These are phyloP conservation scores for Candoia aspera DNA, from an alignment of 2,113 vertebrate species.

Conservation along the genomic window DNA sequence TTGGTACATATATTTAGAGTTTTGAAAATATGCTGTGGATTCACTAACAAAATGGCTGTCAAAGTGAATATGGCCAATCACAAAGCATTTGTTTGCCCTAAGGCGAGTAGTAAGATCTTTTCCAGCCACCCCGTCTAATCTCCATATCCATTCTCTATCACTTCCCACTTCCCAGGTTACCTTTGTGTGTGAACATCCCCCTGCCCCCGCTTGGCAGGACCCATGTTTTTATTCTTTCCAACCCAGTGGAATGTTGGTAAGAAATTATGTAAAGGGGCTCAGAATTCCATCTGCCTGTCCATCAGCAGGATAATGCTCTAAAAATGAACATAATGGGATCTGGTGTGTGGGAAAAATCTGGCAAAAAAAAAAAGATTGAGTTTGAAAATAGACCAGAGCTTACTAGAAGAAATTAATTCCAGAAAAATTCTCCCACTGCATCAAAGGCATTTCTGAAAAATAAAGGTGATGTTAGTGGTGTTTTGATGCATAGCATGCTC, in stretches of 20 bases:
- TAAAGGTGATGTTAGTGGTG: neutral
- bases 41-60: neutral
- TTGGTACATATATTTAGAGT: neutral
- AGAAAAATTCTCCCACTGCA: neutral
- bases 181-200: neutral
- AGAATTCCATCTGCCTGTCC: neutral
- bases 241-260: neutral
- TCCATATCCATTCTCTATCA: neutral
- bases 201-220: neutral
- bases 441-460: neutral
- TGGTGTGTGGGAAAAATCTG: neutral
- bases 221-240: neutral
- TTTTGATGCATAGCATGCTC: neutral
- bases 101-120: too few species aligned
- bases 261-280: neutral
- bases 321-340: neutral
- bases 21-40: neutral
- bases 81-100: neutral
- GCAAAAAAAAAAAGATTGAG: neutral
- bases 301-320: neutral
- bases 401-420: neutral
- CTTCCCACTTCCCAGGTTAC: neutral
- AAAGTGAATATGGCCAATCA: neutral
- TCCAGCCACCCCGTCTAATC: neutral
- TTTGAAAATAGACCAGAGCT: neutral